phyloP scores from a whole-genome alignment of 2,113 vertebrate genomes.

The Illadopsis cleaveri region DNA sequence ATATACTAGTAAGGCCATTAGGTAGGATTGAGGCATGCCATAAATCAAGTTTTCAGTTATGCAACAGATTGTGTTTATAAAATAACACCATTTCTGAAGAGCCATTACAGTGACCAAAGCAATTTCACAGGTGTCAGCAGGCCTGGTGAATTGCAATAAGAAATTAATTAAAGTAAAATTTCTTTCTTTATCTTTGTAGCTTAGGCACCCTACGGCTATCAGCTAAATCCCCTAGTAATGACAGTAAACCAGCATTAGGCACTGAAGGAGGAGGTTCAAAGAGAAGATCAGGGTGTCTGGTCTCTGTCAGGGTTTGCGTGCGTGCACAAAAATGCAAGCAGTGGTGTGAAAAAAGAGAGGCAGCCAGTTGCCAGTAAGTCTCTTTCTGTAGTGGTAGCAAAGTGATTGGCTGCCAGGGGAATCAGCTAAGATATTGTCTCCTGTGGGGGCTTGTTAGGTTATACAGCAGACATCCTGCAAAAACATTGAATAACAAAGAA shows the following conservation, averaged over 20 bases:
- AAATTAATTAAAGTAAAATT: background rate
- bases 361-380: background rate
- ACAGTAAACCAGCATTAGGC: background rate
- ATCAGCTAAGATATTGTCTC: conserved; percentile 34
- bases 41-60: conserved; percentile 27
- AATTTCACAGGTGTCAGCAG: background rate
- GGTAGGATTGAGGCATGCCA: background rate
- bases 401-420: conserved; percentile 37
- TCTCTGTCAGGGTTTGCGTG: background rate
- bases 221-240: background rate
- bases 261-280: background rate
- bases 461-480: conserved; percentile 25
- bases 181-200: background rate
- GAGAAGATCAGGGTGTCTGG: background rate
- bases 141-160: background rate
- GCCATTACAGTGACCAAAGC: background rate
- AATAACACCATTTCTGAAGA: background rate
- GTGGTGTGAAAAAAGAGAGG: background rate
- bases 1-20: background rate
- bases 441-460: conserved; percentile 53
- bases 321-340: background rate
- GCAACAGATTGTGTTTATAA: background rate
- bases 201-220: background rate
- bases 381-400: background rate
- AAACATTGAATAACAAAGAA: conserved; percentile 57